phyloP scores from a whole-genome alignment of 2,797 vertebrate species.

The Chloroceryle amazona region DNA sequence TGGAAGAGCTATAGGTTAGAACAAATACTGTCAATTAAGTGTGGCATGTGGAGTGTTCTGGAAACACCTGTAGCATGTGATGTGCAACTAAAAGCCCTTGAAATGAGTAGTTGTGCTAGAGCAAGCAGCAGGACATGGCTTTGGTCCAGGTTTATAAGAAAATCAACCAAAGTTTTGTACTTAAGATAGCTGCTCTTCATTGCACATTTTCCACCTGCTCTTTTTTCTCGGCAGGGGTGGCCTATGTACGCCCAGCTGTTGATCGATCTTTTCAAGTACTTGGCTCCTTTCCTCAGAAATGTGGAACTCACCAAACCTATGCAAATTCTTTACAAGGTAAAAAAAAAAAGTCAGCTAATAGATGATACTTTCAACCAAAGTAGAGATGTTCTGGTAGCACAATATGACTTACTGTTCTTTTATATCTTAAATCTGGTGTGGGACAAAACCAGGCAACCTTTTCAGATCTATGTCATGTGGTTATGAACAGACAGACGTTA shows the following conservation, averaged over 20 bases:
- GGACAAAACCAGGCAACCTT: not conserved
- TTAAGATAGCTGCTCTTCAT: not conserved
- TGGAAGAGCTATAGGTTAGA: not conserved
- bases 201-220: not conserved
- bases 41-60: not conserved
- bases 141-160: not conserved
- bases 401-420: not conserved
- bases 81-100: not conserved
- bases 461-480: not conserved
- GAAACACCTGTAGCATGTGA: fast-evolving
- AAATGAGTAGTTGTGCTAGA: not conserved
- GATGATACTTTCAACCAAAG: not conserved
- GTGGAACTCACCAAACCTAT: conserved; percentile 99
- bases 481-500: too few species aligned
- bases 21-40: not conserved
- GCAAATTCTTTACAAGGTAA: conserved; percentile 99
- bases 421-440: not conserved
- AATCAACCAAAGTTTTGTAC: not conserved
- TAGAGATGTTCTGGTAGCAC: not conserved
- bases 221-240: conserved; percentile 89
- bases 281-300: conserved; percentile 98
- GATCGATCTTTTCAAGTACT: conserved; percentile 98
- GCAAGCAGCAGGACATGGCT: not conserved
- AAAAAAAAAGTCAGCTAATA: not conserved
- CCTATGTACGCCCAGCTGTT: conserved; percentile 99